Evolutionary conservation across 2,888 invertebrate species (phyloP).

Genomic region (Trichacis sp.): DNA sequence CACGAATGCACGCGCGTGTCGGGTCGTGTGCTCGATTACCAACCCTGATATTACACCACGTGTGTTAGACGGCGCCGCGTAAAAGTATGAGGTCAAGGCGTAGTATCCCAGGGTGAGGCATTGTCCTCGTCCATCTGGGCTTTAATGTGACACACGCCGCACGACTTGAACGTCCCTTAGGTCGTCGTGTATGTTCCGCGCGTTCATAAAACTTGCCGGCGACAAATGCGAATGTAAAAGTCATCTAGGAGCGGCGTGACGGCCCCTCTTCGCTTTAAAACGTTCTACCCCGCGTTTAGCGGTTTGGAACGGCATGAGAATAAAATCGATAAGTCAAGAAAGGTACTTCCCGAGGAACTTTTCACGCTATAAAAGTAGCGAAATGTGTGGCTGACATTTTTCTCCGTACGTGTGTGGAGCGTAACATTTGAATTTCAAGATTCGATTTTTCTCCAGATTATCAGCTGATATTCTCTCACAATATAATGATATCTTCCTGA

Average conservation of each 20-base stretch:
- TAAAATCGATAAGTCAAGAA: conserved; percentile 9
- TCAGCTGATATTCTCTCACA: too few species aligned
- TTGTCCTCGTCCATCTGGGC: conserved; percentile 83
- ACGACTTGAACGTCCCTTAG: conserved; percentile 75
- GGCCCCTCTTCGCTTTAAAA: conserved; percentile 6
- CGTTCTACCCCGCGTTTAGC: not conserved
- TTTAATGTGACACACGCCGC: conserved; percentile 69
- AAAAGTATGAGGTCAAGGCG: conserved; percentile 87
- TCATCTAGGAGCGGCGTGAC: conserved; percentile 13
- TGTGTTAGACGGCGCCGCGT: conserved; percentile 87
- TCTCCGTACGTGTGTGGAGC: not conserved
- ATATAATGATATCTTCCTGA: too few species aligned
- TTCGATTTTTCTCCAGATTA: too few species aligned
- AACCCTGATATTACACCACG: conserved; percentile 85
- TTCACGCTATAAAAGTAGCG: not conserved
- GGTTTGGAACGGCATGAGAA: conserved; percentile 5
- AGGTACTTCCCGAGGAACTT: not conserved
- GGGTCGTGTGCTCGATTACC: conserved; percentile 9
- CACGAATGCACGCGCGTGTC: too few species aligned
- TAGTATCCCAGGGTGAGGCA: conserved; percentile 79
- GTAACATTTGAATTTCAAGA: too few species aligned
- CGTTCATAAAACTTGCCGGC: conserved; percentile 79
- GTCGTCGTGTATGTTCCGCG: conserved; percentile 84
- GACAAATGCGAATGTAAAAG: conserved; percentile 18
- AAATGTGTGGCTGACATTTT: conserved; percentile 4